Evolutionary conservation across 2,797 vertebrate species (phyloP).

Genomic region (Hyperoplus immaculatus): DNA sequence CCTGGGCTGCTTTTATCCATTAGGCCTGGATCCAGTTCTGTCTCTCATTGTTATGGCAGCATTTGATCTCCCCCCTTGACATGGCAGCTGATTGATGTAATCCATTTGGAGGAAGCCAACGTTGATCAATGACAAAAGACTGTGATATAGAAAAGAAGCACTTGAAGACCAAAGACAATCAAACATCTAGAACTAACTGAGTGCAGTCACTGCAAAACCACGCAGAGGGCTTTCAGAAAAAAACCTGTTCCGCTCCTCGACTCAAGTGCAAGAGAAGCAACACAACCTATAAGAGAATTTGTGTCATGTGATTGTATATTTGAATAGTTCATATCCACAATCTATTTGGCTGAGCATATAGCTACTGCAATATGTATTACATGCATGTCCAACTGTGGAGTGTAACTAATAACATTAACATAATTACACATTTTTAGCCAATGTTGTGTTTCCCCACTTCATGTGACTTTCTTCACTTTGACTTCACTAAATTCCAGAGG

Average conservation of each 20-base stretch:
- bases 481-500: not conserved
- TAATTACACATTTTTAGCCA: not conserved
- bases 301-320: slow-evolving; percentile 9
- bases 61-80: slow-evolving; percentile 39
- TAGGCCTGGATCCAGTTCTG: slow-evolving; percentile 3
- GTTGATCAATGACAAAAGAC: slow-evolving; percentile 43
- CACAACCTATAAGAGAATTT: slow-evolving; percentile 7
- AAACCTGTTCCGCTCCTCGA: not conserved
- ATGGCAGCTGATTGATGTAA: slow-evolving; percentile 60
- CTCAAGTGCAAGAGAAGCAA: slow-evolving; percentile 7
- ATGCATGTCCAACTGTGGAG: not conserved
- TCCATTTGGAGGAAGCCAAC: slow-evolving; percentile 48
- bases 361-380: not conserved
- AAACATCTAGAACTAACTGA: slow-evolving; percentile 31
- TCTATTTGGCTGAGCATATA: too few species aligned
- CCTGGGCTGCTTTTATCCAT: slow-evolving; percentile 3
- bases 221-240: slow-evolving; percentile 13
- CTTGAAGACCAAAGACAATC: slow-evolving; percentile 50
- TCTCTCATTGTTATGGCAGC: slow-evolving; percentile 25
- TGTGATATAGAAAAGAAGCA: slow-evolving; percentile 50
- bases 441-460: not conserved
- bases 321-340: not conserved
- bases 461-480: not conserved
- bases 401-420: slow-evolving; percentile 2
- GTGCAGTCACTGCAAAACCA: slow-evolving; percentile 46